Conservation (phyloP, 1,140 invertebrate species). For the Penaeus indicus region DNA sequence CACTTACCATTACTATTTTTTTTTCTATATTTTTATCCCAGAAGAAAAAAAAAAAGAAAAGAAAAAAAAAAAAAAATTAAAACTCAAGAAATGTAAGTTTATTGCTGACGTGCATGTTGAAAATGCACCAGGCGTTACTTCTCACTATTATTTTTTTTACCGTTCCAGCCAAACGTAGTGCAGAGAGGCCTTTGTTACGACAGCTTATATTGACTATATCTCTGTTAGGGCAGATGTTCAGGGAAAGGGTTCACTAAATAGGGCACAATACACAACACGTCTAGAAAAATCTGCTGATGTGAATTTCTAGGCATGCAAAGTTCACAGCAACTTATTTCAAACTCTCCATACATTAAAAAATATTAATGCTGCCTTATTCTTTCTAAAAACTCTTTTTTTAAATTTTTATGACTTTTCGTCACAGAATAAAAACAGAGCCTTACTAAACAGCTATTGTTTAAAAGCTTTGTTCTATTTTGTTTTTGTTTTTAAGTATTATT, state of each 20-base stretch:
- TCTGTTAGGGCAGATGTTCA: neutral
- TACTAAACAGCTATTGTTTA: no score
- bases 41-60: no score
- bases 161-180: neutral
- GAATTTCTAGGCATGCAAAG: slow-evolving; percentile 47
- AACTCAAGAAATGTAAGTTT: no score
- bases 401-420: no score
- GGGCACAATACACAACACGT: slow-evolving; percentile 34
- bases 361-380: slow-evolving; percentile 13
- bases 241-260: slow-evolving; percentile 26
- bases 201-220: slow-evolving; percentile 6
- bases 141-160: neutral
- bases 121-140: no score
- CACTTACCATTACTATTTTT: no score
- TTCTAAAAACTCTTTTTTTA: slow-evolving; percentile 12
- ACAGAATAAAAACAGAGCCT: no score
- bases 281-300: slow-evolving; percentile 36
- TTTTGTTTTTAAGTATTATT: no score
- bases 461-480: no score
- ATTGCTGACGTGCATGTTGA: no score
- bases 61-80: no score
- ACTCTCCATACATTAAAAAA: slow-evolving; percentile 38
- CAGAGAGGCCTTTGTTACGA: slow-evolving; percentile 6
- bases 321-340: slow-evolving; percentile 54
- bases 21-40: no score